Evolutionary conservation across 2,888 invertebrate species (phyloP).

Genomic region (Caenorhabditis afra): DNA sequence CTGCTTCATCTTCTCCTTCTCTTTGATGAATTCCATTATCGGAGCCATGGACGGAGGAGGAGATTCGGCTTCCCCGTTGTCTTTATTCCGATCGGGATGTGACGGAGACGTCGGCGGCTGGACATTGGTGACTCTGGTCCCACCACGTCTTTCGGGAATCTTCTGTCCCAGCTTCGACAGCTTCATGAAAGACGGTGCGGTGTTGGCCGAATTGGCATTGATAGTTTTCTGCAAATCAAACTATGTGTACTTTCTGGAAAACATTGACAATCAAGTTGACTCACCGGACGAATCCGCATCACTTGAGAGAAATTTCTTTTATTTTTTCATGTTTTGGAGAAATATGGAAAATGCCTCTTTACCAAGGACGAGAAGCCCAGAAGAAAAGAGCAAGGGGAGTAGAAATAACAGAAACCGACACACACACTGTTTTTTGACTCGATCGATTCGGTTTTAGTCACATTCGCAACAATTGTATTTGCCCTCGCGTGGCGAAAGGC

Average conservation of each 20-base stretch:
- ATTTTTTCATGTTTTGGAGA: background rate
- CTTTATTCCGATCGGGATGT: conserved; percentile 14
- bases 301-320: background rate
- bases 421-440: no score
- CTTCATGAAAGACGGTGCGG: conserved; percentile 46
- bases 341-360: background rate
- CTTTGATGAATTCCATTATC: background rate
- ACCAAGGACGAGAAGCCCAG: conserved; percentile 4
- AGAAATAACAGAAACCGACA: conserved; percentile 7
- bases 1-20: background rate
- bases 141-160: conserved; percentile 44
- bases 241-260: background rate
- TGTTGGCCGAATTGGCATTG: conserved; percentile 42
- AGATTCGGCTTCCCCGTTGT: conserved; percentile 2
- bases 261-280: conserved; percentile 8
- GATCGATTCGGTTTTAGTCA: conserved; percentile 24
- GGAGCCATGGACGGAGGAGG: no score
- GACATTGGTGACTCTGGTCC: conserved; percentile 16
- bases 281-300: conserved; percentile 50
- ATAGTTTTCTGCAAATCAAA: conserved; percentile 40
- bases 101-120: background rate
- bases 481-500: conserved; percentile 1
- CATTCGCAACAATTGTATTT: conserved; percentile 29
- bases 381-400: background rate
- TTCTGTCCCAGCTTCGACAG: conserved; percentile 46